Conservation (phyloP, 2,888 invertebrate species). For the Protodeltote pygarga region DNA sequence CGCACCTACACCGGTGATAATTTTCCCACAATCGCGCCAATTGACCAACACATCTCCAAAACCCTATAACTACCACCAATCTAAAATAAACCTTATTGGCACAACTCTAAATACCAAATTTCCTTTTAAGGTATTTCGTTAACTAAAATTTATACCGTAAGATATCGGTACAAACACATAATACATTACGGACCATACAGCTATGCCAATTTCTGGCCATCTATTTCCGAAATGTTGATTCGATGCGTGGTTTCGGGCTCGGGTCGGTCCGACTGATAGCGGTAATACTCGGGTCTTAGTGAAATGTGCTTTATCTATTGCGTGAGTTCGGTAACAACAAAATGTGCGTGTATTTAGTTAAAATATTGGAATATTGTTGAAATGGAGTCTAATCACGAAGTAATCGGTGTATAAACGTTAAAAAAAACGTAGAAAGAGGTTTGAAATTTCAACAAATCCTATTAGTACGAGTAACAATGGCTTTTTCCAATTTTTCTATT, state of each 20-base stretch:
- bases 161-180: constrained; percentile 46
- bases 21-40: constrained; percentile 34
- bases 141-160: constrained; percentile 35
- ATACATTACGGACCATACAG: constrained; percentile 35
- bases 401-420: too few relatives aligned
- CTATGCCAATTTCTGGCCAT: constrained; percentile 32
- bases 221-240: constrained; percentile 42
- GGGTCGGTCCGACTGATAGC: constrained; percentile 20
- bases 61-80: not conserved
- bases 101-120: constrained; percentile 5
- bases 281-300: constrained; percentile 16
- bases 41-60: constrained; percentile 25
- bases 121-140: constrained; percentile 6
- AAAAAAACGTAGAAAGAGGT: too few relatives aligned
- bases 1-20: constrained; percentile 24
- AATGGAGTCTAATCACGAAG: too few relatives aligned
- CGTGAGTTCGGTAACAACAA: too few relatives aligned
- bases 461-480: too few relatives aligned
- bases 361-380: too few relatives aligned
- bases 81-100: constrained; percentile 12
- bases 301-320: constrained; percentile 8
- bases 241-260: constrained; percentile 19
- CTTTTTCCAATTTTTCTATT: too few relatives aligned
- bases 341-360: too few relatives aligned
- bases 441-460: too few relatives aligned